These are phyloP conservation scores for Atlantisia rogersi DNA, from an alignment of 2,113 vertebrate species.

Conservation along the genomic window DNA sequence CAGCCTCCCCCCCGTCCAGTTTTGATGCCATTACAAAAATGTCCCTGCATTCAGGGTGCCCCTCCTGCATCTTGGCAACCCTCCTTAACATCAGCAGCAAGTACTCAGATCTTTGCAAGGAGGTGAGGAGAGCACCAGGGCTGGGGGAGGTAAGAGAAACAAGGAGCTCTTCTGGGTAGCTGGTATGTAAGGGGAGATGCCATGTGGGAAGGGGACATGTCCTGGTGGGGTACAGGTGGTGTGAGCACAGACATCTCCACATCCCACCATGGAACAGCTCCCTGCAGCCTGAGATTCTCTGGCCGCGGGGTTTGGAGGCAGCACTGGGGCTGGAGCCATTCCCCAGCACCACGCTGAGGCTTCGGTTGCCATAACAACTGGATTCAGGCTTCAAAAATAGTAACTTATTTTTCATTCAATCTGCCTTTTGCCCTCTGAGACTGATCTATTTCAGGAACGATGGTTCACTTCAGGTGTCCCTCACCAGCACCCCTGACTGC, in stretches of 20 bases:
- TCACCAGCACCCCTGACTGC: background rate
- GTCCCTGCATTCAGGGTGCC: no score
- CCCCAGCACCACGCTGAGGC: constrained; percentile 43
- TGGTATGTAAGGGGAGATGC: accelerated
- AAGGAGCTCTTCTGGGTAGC: background rate
- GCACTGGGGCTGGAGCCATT: background rate
- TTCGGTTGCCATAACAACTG: constrained; percentile 80
- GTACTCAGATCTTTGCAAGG: background rate
- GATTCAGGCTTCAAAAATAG: constrained; percentile 78
- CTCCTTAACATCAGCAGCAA: background rate
- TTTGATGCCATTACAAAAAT: background rate
- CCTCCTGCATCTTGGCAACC: background rate
- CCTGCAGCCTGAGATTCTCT: background rate
- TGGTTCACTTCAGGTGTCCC: constrained; percentile 46
- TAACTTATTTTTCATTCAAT: constrained; percentile 76
- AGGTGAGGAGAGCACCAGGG: background rate
- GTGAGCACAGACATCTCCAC: background rate
- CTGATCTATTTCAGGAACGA: constrained; percentile 50
- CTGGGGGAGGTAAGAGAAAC: background rate
- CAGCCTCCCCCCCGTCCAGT: no score
- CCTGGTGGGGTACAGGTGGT: background rate
- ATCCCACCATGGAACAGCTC: background rate
- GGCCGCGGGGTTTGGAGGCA: background rate
- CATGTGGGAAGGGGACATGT: accelerated
- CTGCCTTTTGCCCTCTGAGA: constrained; percentile 70